Percentiles rank a stretch among this genome's conserved stretches.
Conservation (phyloP, 2,797 vertebrate genomes). For the Oreortyx pictus region DNA sequence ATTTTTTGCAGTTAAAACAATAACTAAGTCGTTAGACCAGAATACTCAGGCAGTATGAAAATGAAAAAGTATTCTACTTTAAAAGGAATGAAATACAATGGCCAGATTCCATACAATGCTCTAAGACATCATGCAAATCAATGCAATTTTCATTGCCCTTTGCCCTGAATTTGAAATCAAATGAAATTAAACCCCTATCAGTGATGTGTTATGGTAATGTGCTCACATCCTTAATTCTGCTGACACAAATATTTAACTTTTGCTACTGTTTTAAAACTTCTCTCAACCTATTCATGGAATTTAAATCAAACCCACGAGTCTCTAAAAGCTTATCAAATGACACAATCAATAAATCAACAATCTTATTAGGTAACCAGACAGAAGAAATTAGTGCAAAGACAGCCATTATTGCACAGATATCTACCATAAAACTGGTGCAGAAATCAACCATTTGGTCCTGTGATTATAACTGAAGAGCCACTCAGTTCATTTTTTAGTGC, state of each 20-base stretch:
- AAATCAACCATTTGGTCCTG: not conserved
- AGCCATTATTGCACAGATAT: not conserved
- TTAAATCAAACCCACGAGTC: not conserved
- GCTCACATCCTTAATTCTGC: constrained; percentile 32
- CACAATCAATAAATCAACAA: constrained; percentile 16
- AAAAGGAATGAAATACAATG: constrained; percentile 4
- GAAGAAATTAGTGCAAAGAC: constrained; percentile 29
- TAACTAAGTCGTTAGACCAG: not conserved
- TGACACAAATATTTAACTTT: constrained; percentile 11
- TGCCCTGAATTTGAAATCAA: constrained; percentile 42
- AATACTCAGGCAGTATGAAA: not conserved
- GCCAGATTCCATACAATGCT: not conserved
- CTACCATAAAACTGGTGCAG: not conserved
- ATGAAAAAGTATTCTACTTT: not conserved
- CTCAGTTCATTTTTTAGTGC: not conserved
- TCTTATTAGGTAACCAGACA: constrained; percentile 11
- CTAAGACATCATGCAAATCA: constrained; percentile 37
- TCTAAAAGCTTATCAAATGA: constrained; percentile 25
- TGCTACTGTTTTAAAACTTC: constrained; percentile 24
- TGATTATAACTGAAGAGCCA: constrained; percentile 29
- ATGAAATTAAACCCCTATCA: constrained; percentile 50
- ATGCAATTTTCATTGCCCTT: constrained; percentile 53
- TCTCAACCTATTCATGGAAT: constrained; percentile 16
- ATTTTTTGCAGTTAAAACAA: not conserved
- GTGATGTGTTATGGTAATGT: not conserved